A percentile compares a stretch with the other conserved stretches of the same genome.
These are phyloP conservation scores for Lasioglossum lativentre DNA, from an alignment of 2,888 invertebrate genomes.

Conservation along the genomic window DNA sequence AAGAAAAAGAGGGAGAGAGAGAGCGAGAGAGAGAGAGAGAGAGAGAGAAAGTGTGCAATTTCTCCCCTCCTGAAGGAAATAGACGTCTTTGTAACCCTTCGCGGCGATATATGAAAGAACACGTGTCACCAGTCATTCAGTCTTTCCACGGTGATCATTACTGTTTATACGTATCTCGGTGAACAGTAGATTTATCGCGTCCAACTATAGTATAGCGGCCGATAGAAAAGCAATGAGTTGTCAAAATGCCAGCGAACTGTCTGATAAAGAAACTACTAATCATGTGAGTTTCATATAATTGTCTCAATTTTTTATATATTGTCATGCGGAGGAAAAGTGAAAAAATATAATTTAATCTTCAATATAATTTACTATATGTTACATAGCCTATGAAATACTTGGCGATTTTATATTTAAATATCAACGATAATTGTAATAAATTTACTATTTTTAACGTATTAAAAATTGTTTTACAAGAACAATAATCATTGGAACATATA, in stretches of 20 bases:
- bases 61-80: slow-evolving; percentile 40
- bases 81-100: slow-evolving; percentile 27
- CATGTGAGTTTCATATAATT: slow-evolving; percentile 23
- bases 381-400: not conserved
- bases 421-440: not conserved
- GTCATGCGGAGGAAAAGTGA: too few relatives aligned
- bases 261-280: not conserved
- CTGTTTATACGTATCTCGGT: slow-evolving; percentile 18
- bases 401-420: not conserved
- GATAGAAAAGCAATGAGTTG: not conserved
- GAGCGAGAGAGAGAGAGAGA: not conserved
- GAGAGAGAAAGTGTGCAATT: slow-evolving; percentile 39
- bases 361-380: too few relatives aligned
- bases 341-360: not conserved
- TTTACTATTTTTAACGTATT: not conserved
- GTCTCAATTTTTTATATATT: not conserved
- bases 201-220: not conserved
- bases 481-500: not conserved
- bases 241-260: not conserved
- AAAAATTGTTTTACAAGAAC: not conserved
- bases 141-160: slow-evolving; percentile 14
- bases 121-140: slow-evolving; percentile 39
- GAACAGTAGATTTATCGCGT: not conserved
- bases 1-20: not conserved
- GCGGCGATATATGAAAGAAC: slow-evolving; percentile 52